These are phyloP conservation scores for Epizoanthus fatuus DNA, from an alignment of 92 coral and sea anemone species.

Conservation along the genomic window DNA sequence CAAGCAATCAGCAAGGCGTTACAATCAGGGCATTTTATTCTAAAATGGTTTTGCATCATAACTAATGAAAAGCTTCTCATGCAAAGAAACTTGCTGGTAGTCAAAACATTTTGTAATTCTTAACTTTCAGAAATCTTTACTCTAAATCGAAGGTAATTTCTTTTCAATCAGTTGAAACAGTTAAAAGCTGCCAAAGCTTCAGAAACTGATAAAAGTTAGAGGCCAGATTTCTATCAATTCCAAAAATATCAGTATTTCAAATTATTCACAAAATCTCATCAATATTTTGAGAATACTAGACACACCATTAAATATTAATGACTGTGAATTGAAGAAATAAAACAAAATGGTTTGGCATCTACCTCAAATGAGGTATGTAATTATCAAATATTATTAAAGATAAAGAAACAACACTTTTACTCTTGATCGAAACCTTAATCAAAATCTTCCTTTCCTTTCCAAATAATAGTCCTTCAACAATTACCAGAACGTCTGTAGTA, in stretches of 20 bases:
- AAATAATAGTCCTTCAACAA: no score
- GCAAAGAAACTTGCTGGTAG: not conserved
- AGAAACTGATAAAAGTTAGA: not conserved
- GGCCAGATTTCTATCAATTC: not conserved
- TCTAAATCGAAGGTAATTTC: no score
- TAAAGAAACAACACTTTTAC: not conserved
- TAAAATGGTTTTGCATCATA: not conserved
- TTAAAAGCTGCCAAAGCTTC: not conserved
- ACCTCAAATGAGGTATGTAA: conserved; percentile 1
- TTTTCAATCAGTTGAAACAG: no score
- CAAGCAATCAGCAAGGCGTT: not conserved
- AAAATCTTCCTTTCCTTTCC: not conserved
- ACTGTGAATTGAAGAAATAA: not conserved
- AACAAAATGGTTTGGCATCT: not conserved
- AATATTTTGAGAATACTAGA: not conserved
- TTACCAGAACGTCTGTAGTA: no score
- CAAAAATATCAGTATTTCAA: not conserved
- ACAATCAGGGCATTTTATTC: not conserved
- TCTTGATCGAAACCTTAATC: not conserved
- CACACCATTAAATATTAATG: not conserved
- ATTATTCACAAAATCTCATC: conserved; percentile 1
- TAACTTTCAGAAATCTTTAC: not conserved
- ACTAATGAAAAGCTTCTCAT: not conserved
- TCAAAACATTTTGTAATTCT: not conserved
- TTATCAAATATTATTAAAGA: not conserved